These are phyloP conservation scores for Crioceris asparagi DNA, from an alignment of 2,888 invertebrate species.

Conservation along the genomic window DNA sequence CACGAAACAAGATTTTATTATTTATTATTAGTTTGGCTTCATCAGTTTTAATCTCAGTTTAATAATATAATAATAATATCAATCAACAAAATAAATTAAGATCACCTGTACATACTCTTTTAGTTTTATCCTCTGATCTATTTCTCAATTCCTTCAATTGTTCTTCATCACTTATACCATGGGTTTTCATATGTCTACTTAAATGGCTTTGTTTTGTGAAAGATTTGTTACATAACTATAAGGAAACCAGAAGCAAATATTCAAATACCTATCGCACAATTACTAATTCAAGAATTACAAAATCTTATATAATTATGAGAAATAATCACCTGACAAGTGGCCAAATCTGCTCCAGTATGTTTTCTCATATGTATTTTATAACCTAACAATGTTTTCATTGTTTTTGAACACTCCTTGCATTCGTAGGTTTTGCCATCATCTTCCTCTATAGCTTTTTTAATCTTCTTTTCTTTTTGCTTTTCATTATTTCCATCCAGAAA, in stretches of 20 bases:
- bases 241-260: neutral
- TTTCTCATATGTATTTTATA: conserved; percentile 49
- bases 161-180: conserved; percentile 24
- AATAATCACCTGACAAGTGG: conserved; percentile 26
- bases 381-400: conserved; percentile 28
- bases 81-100: too few relatives aligned
- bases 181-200: conserved; percentile 29
- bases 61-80: too few relatives aligned
- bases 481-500: conserved; percentile 8
- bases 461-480: conserved; percentile 14
- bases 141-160: conserved; percentile 12
- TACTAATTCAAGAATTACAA: neutral
- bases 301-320: too few relatives aligned
- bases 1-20: too few relatives aligned
- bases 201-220: conserved; percentile 32
- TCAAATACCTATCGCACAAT: neutral
- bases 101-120: conserved; percentile 21
- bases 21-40: too few relatives aligned
- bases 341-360: conserved; percentile 44
- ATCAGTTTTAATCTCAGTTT: too few relatives aligned
- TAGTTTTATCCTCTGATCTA: conserved; percentile 19
- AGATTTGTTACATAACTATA: conserved; percentile 32
- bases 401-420: conserved; percentile 31
- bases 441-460: conserved; percentile 15
- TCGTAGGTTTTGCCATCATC: conserved; percentile 26